phyloP scores from a whole-genome alignment of 2,888 invertebrate species.

The Lepetodrilus schrolli region DNA sequence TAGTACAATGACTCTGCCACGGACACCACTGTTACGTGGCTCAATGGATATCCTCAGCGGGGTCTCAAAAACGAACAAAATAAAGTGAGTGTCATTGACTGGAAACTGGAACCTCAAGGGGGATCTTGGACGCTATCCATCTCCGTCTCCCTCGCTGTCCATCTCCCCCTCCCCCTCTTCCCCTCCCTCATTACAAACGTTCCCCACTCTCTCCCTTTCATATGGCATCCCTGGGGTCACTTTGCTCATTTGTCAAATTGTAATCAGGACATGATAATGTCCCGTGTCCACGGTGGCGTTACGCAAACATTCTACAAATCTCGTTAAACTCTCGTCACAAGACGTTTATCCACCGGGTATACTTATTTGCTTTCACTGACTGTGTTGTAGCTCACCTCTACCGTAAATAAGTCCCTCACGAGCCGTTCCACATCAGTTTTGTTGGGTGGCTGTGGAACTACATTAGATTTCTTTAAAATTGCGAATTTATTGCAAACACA shows the following conservation, averaged over 20 bases:
- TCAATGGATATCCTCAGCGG: neutral
- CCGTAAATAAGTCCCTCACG: neutral
- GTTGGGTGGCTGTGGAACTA: neutral
- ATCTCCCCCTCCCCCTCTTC: slow-evolving; percentile 5
- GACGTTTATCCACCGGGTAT: neutral
- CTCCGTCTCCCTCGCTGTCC: neutral
- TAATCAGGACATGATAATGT: neutral
- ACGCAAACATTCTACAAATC: slow-evolving; percentile 5
- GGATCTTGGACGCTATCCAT: slow-evolving; percentile 12
- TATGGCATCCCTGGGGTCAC: neutral
- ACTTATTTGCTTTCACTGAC: neutral
- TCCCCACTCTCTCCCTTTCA: too few relatives aligned
- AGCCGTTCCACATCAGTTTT: neutral
- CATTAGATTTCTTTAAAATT: neutral
- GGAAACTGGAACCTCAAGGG: slow-evolving; percentile 13
- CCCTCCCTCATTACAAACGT: too few relatives aligned
- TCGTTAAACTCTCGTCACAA: neutral
- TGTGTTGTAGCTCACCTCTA: neutral
- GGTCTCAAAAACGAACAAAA: slow-evolving; percentile 11
- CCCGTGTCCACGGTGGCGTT: neutral
- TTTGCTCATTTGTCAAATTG: slow-evolving; percentile 20
- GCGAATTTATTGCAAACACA: neutral
- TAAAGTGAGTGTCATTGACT: slow-evolving; percentile 14
- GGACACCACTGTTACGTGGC: neutral
- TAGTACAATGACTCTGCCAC: too few relatives aligned